Base-by-base conservation (phyloP, 2,113 vertebrate genomes). In the Mola mola region DNA sequence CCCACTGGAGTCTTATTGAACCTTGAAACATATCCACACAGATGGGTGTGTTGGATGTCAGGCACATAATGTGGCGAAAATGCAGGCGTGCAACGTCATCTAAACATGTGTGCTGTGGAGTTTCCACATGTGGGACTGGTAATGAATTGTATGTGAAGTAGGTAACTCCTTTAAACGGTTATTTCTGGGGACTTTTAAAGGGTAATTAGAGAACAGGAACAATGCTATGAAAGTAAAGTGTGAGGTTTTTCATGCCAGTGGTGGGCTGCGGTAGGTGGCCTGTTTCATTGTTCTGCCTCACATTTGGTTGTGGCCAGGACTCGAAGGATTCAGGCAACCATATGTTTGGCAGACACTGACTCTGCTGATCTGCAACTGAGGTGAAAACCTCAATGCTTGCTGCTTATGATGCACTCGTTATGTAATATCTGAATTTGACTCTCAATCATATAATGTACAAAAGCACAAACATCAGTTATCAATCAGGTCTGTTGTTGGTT, bases 121-220 rank as follows among this genome's bases (percentile, higher is more conserved):
- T 65, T 68, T 77, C 67, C 63, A 73, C 56, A 75, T 65, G 55
- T 77, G 82, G 68, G 75, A 31, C 48, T 31, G 36, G 5, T 84
- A 82, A 79, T 76, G 59, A 57, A 68, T 79, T 43, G 33, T 72
- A 80, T 74, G 51, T 83, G 79, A 80, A 72, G 73, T 57, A 72
- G 83, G 62, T 75, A 76, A 70, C 46, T 52, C 31, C 51, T 78
- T 74, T 44, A 40, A n/a, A 69, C 55, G 75, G 77, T 77, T 87
- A 77, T 86, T 85, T 83, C 82, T 71, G 80, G 80, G 24, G 21
- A 15, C 71, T 86, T n/a, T 84, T 57, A 85, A 79, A 75, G 70
- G 83, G 53, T 86, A 61, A 86, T 88, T 85, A 85, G 56, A 60
- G 56, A 57, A 64, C 65, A 60, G 67, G 72, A 84, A 87, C 77